These are phyloP conservation scores for Empidonax alnorum DNA, from an alignment of 2,113 vertebrate genomes.

Conservation along the genomic window DNA sequence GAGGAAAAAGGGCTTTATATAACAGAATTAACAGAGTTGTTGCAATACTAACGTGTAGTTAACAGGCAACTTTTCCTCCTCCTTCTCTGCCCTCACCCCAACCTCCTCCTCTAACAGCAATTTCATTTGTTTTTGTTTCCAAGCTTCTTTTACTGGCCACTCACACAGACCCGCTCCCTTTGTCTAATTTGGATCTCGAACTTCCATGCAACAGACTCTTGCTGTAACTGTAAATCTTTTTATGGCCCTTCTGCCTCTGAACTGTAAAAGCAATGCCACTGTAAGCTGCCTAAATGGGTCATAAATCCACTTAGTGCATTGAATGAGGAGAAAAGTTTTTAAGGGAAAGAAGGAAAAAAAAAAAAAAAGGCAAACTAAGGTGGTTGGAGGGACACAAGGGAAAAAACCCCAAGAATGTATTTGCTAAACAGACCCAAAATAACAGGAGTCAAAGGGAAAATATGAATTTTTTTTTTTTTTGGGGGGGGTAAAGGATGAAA, in stretches of 20 bases:
- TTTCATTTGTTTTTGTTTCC: slow-evolving; percentile 67
- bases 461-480: slow-evolving; percentile 25
- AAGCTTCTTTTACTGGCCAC: slow-evolving; percentile 58
- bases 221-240: slow-evolving; percentile 68
- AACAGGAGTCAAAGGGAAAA: slow-evolving; percentile 57
- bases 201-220: slow-evolving; percentile 44
- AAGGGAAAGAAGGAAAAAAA: background rate
- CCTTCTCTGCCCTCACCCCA: slow-evolving; percentile 2
- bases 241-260: slow-evolving; percentile 60
- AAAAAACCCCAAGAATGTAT: background rate
- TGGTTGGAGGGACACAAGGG: slow-evolving; percentile 14
- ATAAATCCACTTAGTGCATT: slow-evolving; percentile 55
- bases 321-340: slow-evolving; percentile 45
- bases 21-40: slow-evolving; percentile 60
- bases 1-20: slow-evolving; percentile 56
- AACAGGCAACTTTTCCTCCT: slow-evolving; percentile 27
- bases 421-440: slow-evolving; percentile 54
- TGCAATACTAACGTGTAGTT: slow-evolving; percentile 38
- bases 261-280: slow-evolving; percentile 63
- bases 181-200: slow-evolving; percentile 62
- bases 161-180: slow-evolving; percentile 8
- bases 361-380: slow-evolving; percentile 24
- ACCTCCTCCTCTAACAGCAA: slow-evolving; percentile 11
- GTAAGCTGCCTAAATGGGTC: slow-evolving; percentile 57
- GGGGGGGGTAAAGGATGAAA: slow-evolving; percentile 27